Evolutionary conservation across 2,888 invertebrate species (phyloP), one percentile per base, ranked within the genome.

Genomic region (Polietes domitor): DNA sequence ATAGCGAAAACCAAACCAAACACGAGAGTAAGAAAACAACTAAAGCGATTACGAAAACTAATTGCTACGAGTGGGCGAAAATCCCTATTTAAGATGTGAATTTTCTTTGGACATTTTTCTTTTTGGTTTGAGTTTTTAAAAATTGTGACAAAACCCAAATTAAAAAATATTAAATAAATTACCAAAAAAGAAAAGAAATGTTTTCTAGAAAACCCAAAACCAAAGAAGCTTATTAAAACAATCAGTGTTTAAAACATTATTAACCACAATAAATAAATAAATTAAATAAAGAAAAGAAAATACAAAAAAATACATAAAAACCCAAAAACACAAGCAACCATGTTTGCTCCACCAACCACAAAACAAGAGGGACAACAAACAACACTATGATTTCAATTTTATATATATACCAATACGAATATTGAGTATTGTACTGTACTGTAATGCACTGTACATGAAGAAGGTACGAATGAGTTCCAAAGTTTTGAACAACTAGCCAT

Each of bases 171-270:
- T 76, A 28, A 77, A 68, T 2, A 82, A 75, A 37, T 28, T 21
- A 15, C 24, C 5, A 77, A 72, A 77, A 43, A 75, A 47, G 12
- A 17, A 41, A 77, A 47, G 21, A 65, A 72, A 47, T 55, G 63
- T 53, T 32, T 65, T 63, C 47, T 74, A 41, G 37, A 63, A 78
- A 77, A 82, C 55, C 70, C 78, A 83, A 88, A 91, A 88, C 91
- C 90, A 90, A 68, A 90, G 91, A 91, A 90, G 90, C 90, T 90
- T 90, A 90, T 87, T 87, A 89, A 90, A 89, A 90, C 91, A 90
- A 90, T 90, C 91, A 90, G 87, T 89, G 89, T 90, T 90, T 83
- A 89, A 89, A 90, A 90, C 84, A 81, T 81, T 79, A 68, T 24
- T 53, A 79, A 76, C 71, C 10, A 73, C 68, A 75, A 61, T 47